Evolutionary conservation across 1,140 invertebrate species (phyloP).

Genomic region (Drosophila saltans): DNA sequence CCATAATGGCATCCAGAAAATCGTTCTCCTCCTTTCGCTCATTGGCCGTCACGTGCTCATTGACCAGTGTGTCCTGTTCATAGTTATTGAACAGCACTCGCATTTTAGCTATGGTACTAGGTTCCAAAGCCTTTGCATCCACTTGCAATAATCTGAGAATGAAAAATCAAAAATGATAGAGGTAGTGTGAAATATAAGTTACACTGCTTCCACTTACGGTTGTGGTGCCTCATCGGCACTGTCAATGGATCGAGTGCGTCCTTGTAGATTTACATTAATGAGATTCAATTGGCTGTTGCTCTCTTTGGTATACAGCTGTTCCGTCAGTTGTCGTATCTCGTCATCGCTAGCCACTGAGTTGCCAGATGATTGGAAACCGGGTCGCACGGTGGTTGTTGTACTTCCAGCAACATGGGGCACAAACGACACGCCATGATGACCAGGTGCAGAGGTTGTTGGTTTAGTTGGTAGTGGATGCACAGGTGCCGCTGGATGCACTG

Average conservation of each 20-base stretch:
- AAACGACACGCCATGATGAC: constrained; percentile 50
- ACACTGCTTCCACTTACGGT: constrained; percentile 85
- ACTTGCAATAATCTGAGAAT: constrained; percentile 53
- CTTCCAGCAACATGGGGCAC: constrained; percentile 45
- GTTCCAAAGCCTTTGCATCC: constrained; percentile 62
- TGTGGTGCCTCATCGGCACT: constrained; percentile 88
- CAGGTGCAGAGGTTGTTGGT: constrained; percentile 1
- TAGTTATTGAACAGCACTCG: constrained; percentile 90
- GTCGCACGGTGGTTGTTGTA: constrained; percentile 60
- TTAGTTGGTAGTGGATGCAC: constrained; percentile 7
- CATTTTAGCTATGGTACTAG: constrained; percentile 88
- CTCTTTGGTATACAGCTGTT: constrained; percentile 89
- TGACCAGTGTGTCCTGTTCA: constrained; percentile 88
- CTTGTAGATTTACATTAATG: constrained; percentile 89
- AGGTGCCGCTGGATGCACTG: constrained; percentile 45
- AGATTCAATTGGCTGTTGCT: constrained; percentile 87
- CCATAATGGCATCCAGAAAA: constrained; percentile 90
- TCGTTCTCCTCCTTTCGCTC: constrained; percentile 90
- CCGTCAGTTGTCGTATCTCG: constrained; percentile 85
- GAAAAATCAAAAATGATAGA: too few species aligned
- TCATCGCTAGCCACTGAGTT: constrained; percentile 83
- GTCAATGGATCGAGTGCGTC: constrained; percentile 87
- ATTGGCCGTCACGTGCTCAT: constrained; percentile 90
- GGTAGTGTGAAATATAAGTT: background rate
- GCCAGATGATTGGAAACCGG: constrained; percentile 61